Percentiles rank a stretch among this genome's conserved stretches.
These are phyloP conservation scores for Holacanthella duospinosa DNA, from an alignment of 2,888 invertebrate genomes.

Conservation along the genomic window DNA sequence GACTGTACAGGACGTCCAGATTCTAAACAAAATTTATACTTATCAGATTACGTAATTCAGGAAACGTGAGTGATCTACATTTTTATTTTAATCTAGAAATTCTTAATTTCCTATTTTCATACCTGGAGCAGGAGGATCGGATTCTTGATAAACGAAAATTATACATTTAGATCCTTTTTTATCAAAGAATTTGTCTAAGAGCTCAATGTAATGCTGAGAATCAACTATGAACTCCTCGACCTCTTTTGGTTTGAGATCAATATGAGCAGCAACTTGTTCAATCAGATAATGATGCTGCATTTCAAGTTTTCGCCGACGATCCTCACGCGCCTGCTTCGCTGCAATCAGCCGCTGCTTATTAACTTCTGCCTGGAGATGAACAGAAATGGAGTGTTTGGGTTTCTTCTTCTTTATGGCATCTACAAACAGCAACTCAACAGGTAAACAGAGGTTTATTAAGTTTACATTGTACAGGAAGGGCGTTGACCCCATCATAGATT, in stretches of 20 bases:
- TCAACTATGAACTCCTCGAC: constrained; percentile 63
- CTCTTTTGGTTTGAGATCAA: constrained; percentile 45
- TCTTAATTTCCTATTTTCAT: constrained; percentile 33
- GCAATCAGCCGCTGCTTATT: constrained; percentile 39
- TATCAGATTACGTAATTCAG: background rate
- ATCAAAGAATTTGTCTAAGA: constrained; percentile 53
- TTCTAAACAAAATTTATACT: too few relatives aligned
- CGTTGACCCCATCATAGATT: too few relatives aligned
- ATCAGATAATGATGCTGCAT: constrained; percentile 55
- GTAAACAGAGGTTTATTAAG: background rate
- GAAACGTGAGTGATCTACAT: background rate
- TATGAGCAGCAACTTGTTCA: constrained; percentile 51
- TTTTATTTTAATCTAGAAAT: background rate
- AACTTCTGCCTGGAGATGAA: constrained; percentile 25
- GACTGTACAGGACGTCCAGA: constrained; percentile 44
- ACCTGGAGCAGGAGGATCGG: constrained; percentile 57
- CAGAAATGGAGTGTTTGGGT: constrained; percentile 18
- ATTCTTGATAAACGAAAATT: constrained; percentile 56
- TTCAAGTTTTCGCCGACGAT: constrained; percentile 44
- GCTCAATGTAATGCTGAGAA: constrained; percentile 51
- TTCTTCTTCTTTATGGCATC: constrained; percentile 8
- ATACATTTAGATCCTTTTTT: constrained; percentile 53
- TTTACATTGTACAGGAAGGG: too few relatives aligned
- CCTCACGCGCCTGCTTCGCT: constrained; percentile 52
- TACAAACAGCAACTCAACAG: background rate